Evolutionary conservation across 2,113 vertebrate species (phyloP), one percentile per base, ranked within the genome.

Genomic region (Protobothrops mucrosquamatus): DNA sequence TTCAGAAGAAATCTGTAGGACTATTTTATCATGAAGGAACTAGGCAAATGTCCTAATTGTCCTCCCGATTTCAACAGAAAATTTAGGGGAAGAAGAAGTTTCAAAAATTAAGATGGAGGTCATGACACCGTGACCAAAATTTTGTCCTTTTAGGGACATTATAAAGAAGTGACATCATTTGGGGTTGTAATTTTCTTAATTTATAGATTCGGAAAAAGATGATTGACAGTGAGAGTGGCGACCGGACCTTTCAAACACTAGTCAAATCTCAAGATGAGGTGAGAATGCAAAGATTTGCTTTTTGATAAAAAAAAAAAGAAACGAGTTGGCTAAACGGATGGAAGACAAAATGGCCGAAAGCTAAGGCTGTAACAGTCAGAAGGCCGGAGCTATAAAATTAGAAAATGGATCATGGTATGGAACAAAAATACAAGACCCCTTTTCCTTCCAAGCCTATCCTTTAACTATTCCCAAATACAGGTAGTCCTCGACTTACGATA

Each of bases 181-280:
- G 22, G 46, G 57, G 39, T 61, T 34, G 11, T 43, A 39, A 85
- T 61, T 85, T 12, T 29, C 29, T 94, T 94, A 34, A 6, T 2
- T 92, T 93, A 59, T 91, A 99, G 99, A 99, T 99, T 97, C 98
- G 99, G 95, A 99, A 96, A 96, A 98, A 98, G 97, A 99, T 99
- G 99, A 99, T 99, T 88, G 99, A 99, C 93, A 98, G 98, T 55
- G 98, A 98, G 95, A 99, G 97, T 61, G 99, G 99, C n/a, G 98
- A 99, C 95, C 98, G 96, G 92, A 99, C 98, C n/a, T 99, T 99
- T 96, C 95, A 98, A 95, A 99, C 99, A 1, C 96, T 99, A 92
- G 99, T 99, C 94, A 99, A 99, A 97, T 99, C 98, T 95, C 99
- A 99, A 93, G 99, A 99, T 98, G 99, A 99, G 99, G 99, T 99